A percentile compares a stretch with the other conserved stretches of the same genome.
phyloP scores from a whole-genome alignment of 1,140 invertebrate genomes.

The Chrysopa pallens region DNA sequence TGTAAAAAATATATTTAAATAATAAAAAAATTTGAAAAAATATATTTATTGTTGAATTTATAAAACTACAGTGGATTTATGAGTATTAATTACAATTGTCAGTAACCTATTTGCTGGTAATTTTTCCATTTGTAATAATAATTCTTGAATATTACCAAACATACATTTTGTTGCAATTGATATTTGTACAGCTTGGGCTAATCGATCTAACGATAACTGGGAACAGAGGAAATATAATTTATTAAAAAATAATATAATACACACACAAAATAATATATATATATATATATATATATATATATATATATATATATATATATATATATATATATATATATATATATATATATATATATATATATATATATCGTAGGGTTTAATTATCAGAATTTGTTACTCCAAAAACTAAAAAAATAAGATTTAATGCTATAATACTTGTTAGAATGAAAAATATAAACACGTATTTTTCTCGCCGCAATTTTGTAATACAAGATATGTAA shows the following conservation, averaged over 20 bases:
- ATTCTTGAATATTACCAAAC: conserved; percentile 49
- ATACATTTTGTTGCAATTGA: conserved; percentile 51
- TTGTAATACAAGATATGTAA: no score
- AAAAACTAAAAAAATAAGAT: no score
- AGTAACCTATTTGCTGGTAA: conserved; percentile 37
- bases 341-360: no score
- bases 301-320: no score
- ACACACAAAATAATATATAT: not conserved
- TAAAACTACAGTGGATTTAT: conserved; percentile 20
- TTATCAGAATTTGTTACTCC: no score
- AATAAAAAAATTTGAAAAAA: conserved; percentile 8
- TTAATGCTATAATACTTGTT: no score
- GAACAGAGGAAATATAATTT: conserved; percentile 10
- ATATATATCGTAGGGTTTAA: no score
- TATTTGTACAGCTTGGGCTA: conserved; percentile 59
- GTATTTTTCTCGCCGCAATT: no score
- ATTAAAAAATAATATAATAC: not conserved
- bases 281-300: not conserved
- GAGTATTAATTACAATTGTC: conserved; percentile 34
- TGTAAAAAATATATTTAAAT: no score
- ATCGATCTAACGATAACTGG: conserved; percentile 43
- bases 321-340: no score
- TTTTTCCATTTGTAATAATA: conserved; percentile 31
- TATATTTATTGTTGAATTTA: conserved; percentile 1
- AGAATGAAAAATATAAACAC: no score